phyloP scores from a whole-genome alignment of 2,797 vertebrate genomes.

The Darevskia mixta region DNA sequence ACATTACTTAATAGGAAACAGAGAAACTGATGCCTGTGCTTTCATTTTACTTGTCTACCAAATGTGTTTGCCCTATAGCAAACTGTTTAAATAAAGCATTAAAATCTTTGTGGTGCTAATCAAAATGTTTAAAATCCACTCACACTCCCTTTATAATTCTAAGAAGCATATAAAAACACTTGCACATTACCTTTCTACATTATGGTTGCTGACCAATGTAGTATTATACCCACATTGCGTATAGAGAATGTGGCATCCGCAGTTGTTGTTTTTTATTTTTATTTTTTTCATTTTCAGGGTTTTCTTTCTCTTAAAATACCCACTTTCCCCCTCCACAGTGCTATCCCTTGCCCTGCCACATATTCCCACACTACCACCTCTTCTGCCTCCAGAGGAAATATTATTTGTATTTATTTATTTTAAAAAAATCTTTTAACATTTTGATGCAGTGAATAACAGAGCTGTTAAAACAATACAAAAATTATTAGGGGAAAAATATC shows the following conservation, averaged over 20 bases:
- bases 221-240: constrained; percentile 53
- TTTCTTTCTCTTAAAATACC: constrained; percentile 5
- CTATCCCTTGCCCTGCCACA: background rate
- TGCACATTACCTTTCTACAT: constrained; percentile 74
- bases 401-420: too few relatives aligned
- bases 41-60: constrained; percentile 82
- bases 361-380: background rate
- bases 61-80: constrained; percentile 85
- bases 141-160: constrained; percentile 77
- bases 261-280: constrained; percentile 42
- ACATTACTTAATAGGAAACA: constrained; percentile 85
- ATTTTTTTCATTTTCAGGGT: constrained; percentile 1
- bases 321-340: background rate
- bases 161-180: constrained; percentile 76
- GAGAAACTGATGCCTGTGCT: constrained; percentile 77
- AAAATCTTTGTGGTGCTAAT: constrained; percentile 83
- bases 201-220: constrained; percentile 74
- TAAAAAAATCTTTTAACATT: too few relatives aligned
- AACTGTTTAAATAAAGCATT: constrained; percentile 84
- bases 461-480: too few relatives aligned
- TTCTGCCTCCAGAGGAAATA: background rate
- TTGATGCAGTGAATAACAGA: too few relatives aligned
- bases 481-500: too few relatives aligned
- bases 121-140: constrained; percentile 84
- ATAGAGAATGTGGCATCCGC: constrained; percentile 63